A percentile compares a stretch with the other conserved stretches of the same genome.
phyloP scores from a whole-genome alignment of 1,140 invertebrate genomes.

The Anastrepha obliqua region DNA sequence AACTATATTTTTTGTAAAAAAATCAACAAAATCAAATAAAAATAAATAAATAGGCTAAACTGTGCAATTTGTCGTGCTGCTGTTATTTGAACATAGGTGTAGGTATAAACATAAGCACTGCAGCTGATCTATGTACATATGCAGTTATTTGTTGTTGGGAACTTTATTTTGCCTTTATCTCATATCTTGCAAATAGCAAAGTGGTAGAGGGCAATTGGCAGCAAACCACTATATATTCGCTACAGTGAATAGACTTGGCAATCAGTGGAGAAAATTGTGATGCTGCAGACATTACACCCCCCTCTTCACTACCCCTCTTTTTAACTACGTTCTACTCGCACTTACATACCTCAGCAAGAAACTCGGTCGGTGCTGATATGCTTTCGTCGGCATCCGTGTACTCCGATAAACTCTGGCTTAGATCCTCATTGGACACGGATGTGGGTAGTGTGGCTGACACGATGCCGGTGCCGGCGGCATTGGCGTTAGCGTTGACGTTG shows the following conservation, averaged over 20 bases:
- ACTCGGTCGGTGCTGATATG: conserved; percentile 82
- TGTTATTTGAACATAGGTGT: too few species aligned
- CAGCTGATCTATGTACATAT: too few species aligned
- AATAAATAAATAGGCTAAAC: too few species aligned
- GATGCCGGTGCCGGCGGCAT: conserved; percentile 34
- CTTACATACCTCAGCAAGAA: conserved; percentile 80
- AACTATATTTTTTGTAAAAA: too few species aligned
- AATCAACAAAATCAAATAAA: too few species aligned
- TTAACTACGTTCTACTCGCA: neutral
- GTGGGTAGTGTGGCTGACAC: conserved; percentile 64
- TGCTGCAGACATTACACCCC: neutral
- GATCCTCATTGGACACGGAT: conserved; percentile 72
- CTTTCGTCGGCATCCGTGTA: conserved; percentile 83
- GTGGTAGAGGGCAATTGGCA: conserved; percentile 27
- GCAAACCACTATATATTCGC: neutral
- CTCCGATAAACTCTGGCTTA: conserved; percentile 75
- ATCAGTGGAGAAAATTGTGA: neutral
- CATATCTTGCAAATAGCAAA: neutral
- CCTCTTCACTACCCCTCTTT: neutral
- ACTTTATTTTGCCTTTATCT: neutral
- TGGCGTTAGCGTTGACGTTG: conserved; percentile 52
- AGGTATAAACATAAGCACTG: too few species aligned
- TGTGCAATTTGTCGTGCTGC: too few species aligned
- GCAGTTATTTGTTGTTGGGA: too few species aligned
- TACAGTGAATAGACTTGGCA: neutral